Evolutionary conservation across 2,888 invertebrate genomes (phyloP).

Genomic region (Pheosia tremula): DNA sequence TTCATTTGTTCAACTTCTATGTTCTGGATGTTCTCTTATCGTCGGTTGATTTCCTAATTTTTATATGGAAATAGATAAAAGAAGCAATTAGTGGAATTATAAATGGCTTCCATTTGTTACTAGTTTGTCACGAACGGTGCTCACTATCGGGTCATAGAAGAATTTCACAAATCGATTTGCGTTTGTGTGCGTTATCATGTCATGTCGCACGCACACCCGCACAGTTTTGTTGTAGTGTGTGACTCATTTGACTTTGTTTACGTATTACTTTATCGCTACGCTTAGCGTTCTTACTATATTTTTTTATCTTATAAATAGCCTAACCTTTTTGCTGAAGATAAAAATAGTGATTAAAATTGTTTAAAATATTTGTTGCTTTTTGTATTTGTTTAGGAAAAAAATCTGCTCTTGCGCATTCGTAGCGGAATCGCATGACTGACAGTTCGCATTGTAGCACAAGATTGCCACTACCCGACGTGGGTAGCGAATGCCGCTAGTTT

Average conservation of each 20-base stretch:
- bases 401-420: no score
- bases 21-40: no score
- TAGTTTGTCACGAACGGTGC: not conserved
- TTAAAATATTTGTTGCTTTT: constrained; percentile 1
- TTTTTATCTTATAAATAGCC: not conserved
- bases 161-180: constrained; percentile 1
- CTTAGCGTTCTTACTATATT: constrained; percentile 1
- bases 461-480: not conserved
- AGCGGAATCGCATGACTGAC: no score
- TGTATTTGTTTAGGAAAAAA: no score
- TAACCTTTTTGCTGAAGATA: not conserved
- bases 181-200: constrained; percentile 13
- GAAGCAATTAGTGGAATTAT: not conserved
- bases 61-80: not conserved
- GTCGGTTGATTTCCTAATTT: no score
- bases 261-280: constrained; percentile 15
- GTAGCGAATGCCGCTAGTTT: not conserved
- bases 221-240: constrained; percentile 16
- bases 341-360: constrained; percentile 1
- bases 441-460: no score
- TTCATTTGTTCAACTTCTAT: no score
- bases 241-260: constrained; percentile 50
- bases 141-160: not conserved
- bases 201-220: constrained; percentile 7
- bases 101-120: not conserved